Percentiles rank a stretch among this genome's conserved stretches.
Evolutionary conservation across 2,113 vertebrate species (phyloP).

Genomic region (Brachyhypopomus occidentalis): DNA sequence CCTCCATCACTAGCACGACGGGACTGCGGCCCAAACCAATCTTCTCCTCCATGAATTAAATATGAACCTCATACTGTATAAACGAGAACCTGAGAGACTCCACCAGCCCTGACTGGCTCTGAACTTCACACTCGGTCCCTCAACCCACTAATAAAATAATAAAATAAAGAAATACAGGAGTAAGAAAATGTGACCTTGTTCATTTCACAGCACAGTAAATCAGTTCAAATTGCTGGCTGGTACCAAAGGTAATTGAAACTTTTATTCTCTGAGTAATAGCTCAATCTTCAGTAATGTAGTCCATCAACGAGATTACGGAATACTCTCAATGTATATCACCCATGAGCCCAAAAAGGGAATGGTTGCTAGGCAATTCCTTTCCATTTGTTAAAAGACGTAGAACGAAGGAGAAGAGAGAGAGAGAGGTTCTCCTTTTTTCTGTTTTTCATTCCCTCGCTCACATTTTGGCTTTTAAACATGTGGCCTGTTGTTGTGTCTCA

Average conservation of each 20-base stretch:
- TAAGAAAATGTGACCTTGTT: conserved; percentile 41
- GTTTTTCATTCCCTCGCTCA: conserved; percentile 23
- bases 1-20: conserved; percentile 15
- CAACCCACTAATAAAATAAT: conserved; percentile 25
- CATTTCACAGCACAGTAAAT: conserved; percentile 40
- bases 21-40: conserved; percentile 44
- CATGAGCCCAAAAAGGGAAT: not conserved
- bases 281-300: conserved; percentile 51
- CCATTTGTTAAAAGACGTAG: conserved; percentile 26
- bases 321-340: conserved; percentile 47
- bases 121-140: not conserved
- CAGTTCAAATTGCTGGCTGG: conserved; percentile 33
- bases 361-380: conserved; percentile 59
- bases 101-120: conserved; percentile 23
- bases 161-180: conserved; percentile 49
- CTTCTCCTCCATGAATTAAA: conserved; percentile 50
- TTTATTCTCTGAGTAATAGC: conserved; percentile 57
- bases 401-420: conserved; percentile 1
- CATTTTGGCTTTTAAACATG: conserved; percentile 28
- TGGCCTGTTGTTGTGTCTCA: conserved; percentile 13
- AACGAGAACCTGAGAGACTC: conserved; percentile 46
- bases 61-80: conserved; percentile 51
- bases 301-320: conserved; percentile 52
- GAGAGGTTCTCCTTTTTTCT: not conserved
- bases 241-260: conserved; percentile 54